Evolutionary conservation across 2,797 vertebrate species (phyloP).

Genomic region (Dallia pectoralis): DNA sequence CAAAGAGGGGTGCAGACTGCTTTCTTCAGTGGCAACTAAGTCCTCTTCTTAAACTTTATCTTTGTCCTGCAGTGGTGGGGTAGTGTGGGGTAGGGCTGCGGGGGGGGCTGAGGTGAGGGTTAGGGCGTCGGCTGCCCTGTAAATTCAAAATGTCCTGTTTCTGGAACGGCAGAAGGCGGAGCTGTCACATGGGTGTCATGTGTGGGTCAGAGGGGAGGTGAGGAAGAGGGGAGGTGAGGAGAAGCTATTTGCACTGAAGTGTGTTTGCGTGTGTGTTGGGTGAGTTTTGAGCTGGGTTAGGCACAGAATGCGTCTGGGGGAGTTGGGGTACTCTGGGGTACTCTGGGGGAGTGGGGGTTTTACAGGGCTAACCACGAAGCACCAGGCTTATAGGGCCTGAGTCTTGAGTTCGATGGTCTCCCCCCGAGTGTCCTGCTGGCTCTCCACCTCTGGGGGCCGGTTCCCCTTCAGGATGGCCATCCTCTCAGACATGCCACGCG

Average conservation of each 20-base stretch:
- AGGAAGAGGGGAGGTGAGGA: neutral
- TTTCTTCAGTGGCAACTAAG: constrained; percentile 58
- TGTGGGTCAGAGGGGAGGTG: constrained; percentile 24
- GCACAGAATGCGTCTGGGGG: constrained; percentile 28
- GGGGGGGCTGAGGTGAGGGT: constrained; percentile 40
- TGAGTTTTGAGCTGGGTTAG: constrained; percentile 43
- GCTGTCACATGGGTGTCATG: constrained; percentile 12
- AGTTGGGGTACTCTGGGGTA: too few species aligned
- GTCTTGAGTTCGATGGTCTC: constrained; percentile 93
- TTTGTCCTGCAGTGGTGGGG: constrained; percentile 62
- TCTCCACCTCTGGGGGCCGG: constrained; percentile 73
- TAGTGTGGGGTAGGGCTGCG: constrained; percentile 15
- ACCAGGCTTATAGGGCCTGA: constrained; percentile 79
- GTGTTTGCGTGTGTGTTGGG: constrained; percentile 45
- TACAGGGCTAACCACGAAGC: constrained; percentile 56
- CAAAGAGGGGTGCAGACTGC: constrained; percentile 39
- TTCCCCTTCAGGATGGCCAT: constrained; percentile 88
- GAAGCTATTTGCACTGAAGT: constrained; percentile 4
- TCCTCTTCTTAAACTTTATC: constrained; percentile 67
- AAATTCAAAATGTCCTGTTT: constrained; percentile 52
- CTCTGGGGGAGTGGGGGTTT: constrained; percentile 42
- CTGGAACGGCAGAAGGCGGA: constrained; percentile 27
- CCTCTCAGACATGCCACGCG: constrained; percentile 87
- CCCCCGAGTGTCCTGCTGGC: constrained; percentile 78
- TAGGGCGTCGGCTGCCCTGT: constrained; percentile 45